Evolutionary conservation across 2,888 invertebrate genomes (phyloP), one percentile per base, ranked within the genome.

Genomic region (Dichetophora obliterata): DNA sequence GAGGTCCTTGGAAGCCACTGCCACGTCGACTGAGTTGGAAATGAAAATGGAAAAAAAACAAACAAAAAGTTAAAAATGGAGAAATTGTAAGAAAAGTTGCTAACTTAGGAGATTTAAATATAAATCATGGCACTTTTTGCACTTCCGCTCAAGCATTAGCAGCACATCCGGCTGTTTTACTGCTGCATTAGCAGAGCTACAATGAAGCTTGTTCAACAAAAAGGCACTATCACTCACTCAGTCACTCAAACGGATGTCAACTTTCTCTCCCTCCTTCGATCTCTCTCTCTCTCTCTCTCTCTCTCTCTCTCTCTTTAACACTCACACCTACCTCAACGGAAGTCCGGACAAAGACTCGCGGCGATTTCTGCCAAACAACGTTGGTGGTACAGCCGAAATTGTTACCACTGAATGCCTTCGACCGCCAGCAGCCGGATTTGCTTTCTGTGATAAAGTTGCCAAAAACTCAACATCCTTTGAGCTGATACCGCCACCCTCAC

Each of bases 341-440:
- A 94, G 93, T 8, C 95, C 94, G 27, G 95, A 95, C 82, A 95
- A 93, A 73, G 95, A 95, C 89, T 96, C 96, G 54, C 96, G 92
- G 24, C 96, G 92, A 83, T 93, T 94, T 66, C 95, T 92, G 0
- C 95, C 95, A 83, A 95, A 95, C n/a, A 95, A 88, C 54, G 94
- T 92, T 75, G 93, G 92, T 3, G 95, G 95, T 75, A 95, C 94
- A 84, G 93, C 93, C 24, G 95, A 95, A 85, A 96, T 96, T 82
- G 95, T 96, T 63, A 96, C 95, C 80, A 96, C 95, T 80, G 95
- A 95, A 90, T 96, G 95, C 83, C 95, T 92, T 82, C 96, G 91
- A 3, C 95, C 95, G 5, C 93, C 95, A 9, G 93, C 92, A 2
- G 94, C 93, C 52, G 93, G 85, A 83, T 86, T 85, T 79, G 84